Evolutionary conservation across 2,797 vertebrate species (phyloP), one percentile per base, ranked within the genome.

Genomic region (Sebastes oblongus): DNA sequence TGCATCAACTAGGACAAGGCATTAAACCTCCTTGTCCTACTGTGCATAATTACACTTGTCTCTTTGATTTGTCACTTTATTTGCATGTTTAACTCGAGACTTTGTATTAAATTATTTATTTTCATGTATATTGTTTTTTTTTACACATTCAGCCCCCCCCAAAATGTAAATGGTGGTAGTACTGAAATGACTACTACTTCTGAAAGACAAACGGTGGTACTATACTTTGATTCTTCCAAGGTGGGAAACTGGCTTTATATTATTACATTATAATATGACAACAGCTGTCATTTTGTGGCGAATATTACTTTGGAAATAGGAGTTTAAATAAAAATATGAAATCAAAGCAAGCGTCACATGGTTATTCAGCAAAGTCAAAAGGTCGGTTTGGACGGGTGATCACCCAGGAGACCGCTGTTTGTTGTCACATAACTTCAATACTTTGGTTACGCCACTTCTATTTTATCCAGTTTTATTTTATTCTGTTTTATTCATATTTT

Each of bases 51-150:
- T 84, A 88, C 78, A 81, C 50, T 84, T 73, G 74, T 81, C 82
- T 77, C 69, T 86, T 87, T 70, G 75, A 80, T 89, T 81, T 85
- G 72, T 91, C 85, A 66, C 55, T 83, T 89, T 86, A 81, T 88
- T 88, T 87, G 92, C 93, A 94, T 94, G 92, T 93, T 91, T 86
- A 84, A 87, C 66, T 81, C 75, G 78, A 85, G 73, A 80, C 81
- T 89, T 86, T 89, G 80, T 85, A 81, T 90, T 73, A 75, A 86
- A 88, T 87, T 94, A 94, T 94, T 93, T 94, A 94, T 94, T 92
- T 93, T 84, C 80, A 78, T 88, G 78, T 88, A 72, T 91, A 54
- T 80, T 82, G 54, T 66, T 79, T 84, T 87, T 84, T 84, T 68
- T 80, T 78, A 73, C 82, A 85, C 83, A 75, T 64, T 75, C 30